Evolutionary conservation across 2,113 vertebrate species (phyloP).

Genomic region (Bettongia penicillata): DNA sequence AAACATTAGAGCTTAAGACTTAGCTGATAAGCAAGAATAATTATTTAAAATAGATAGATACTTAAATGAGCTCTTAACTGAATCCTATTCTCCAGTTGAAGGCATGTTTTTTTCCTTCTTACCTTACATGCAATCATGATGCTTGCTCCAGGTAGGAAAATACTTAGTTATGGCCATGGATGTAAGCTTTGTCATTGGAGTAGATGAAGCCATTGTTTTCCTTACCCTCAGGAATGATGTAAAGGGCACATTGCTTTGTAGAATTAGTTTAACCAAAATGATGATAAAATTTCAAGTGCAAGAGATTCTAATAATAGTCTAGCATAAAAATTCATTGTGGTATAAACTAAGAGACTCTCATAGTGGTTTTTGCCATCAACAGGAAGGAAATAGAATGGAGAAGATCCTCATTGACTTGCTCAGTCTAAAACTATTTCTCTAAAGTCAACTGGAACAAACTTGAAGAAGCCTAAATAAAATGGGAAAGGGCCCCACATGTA

Average conservation of each 20-base stretch:
- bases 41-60: neutral
- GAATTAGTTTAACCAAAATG: slow-evolving; percentile 14
- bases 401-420: neutral
- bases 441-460: neutral
- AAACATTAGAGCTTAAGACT: neutral
- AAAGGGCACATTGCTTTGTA: neutral
- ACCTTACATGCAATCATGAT: too few relatives aligned
- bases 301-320: neutral
- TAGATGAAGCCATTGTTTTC: neutral
- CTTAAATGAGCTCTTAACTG: neutral
- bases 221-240: slow-evolving; percentile 26
- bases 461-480: neutral
- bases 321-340: neutral
- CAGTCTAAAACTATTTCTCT: neutral
- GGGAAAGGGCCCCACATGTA: too few relatives aligned
- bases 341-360: neutral
- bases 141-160: too few relatives aligned
- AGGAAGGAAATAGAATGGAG: neutral
- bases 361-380: slow-evolving; percentile 1
- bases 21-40: neutral
- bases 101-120: too few relatives aligned
- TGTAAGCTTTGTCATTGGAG: too few relatives aligned
- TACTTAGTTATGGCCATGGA: too few relatives aligned
- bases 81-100: neutral
- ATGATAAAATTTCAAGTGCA: neutral